These are phyloP conservation scores for Timandra comae DNA, from an alignment of 2,888 invertebrate species.

Conservation along the genomic window DNA sequence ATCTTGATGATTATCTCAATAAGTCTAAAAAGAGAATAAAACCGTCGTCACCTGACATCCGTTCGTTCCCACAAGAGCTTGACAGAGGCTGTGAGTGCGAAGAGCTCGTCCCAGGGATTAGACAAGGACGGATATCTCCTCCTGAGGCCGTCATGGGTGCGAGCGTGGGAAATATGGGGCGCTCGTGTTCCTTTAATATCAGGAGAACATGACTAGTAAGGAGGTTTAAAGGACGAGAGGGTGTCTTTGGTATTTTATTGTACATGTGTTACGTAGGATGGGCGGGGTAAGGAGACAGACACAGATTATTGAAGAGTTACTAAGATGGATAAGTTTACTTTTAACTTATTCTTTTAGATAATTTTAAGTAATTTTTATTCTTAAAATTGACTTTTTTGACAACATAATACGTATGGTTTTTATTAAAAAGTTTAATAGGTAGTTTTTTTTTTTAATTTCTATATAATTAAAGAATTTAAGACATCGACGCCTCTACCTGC, in stretches of 20 bases:
- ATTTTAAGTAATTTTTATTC: no score
- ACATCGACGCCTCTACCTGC: no score
- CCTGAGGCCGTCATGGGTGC: constrained; percentile 52
- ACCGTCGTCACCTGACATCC: constrained; percentile 23
- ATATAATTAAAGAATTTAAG: no score
- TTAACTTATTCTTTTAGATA: no score
- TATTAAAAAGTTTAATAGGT: no score
- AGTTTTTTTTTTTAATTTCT: no score
- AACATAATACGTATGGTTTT: no score
- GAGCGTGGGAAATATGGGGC: constrained; percentile 73
- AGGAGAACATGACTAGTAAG: constrained; percentile 43
- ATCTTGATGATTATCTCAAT: constrained; percentile 5
- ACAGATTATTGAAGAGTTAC: no score
- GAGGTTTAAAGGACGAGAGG: constrained; percentile 26
- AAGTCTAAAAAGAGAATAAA: constrained; percentile 16
- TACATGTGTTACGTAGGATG: no score
- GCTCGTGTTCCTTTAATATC: constrained; percentile 53
- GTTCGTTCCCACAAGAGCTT: constrained; percentile 37
- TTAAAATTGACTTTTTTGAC: no score
- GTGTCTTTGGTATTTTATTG: constrained; percentile 15
- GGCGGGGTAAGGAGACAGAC: no score
- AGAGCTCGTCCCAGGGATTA: constrained; percentile 43
- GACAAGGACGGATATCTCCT: constrained; percentile 43
- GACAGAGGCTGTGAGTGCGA: constrained; percentile 34
- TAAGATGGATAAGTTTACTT: no score